phyloP scores from a whole-genome alignment of 2,888 invertebrate species.

The Drosophila cognata region DNA sequence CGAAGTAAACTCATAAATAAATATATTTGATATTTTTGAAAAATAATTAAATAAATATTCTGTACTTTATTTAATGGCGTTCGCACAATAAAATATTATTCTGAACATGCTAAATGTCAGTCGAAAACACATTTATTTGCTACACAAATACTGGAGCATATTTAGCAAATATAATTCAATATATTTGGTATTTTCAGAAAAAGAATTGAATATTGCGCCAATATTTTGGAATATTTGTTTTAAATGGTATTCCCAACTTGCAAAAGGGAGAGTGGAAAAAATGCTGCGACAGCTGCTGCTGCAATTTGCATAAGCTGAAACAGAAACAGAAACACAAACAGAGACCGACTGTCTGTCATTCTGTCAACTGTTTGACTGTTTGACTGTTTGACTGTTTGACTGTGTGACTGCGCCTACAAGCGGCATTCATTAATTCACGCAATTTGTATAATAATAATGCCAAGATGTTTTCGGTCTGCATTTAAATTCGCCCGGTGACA shows the following conservation, averaged over 20 bases:
- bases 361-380: constrained; percentile 69
- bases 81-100: not conserved
- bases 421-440: constrained; percentile 71
- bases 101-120: not conserved
- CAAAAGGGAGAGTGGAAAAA: not conserved
- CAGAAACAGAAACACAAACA: constrained; percentile 15
- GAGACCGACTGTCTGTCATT: constrained; percentile 47
- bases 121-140: not conserved
- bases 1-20: not conserved
- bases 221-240: constrained; percentile 15
- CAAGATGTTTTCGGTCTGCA: constrained; percentile 34
- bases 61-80: not conserved
- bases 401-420: constrained; percentile 67
- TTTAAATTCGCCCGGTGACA: constrained; percentile 48
- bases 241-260: constrained; percentile 17
- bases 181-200: not conserved
- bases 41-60: not conserved
- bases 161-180: not conserved
- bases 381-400: constrained; percentile 59
- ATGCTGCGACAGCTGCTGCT: constrained; percentile 54
- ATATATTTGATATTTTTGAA: not conserved
- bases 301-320: constrained; percentile 73
- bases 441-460: constrained; percentile 51
- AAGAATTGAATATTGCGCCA: not conserved
- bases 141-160: not conserved